Percentiles rank a stretch among this genome's conserved stretches.
Evolutionary conservation across 2,113 vertebrate species (phyloP).

Genomic region (Mus pahari): DNA sequence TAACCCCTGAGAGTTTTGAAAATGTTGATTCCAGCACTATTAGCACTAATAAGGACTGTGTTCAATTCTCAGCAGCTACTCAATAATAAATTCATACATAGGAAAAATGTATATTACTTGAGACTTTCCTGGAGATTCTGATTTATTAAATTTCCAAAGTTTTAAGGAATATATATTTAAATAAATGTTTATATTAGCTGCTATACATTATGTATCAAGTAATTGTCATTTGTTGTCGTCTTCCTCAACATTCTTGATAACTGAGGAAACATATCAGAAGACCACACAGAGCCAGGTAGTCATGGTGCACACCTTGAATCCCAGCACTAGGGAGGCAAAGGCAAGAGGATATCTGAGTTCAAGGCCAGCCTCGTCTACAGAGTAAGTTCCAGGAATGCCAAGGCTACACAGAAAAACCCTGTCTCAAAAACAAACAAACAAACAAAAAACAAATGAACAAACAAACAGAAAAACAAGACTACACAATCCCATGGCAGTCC

Average conservation of each 20-base stretch:
- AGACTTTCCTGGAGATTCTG: not conserved
- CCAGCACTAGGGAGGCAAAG: not conserved
- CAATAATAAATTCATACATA: not conserved
- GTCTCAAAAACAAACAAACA: not conserved
- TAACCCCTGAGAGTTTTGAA: not conserved
- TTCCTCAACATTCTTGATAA: not conserved
- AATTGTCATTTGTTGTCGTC: not conserved
- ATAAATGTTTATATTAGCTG: not conserved
- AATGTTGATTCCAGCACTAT: no score
- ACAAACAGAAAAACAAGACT: not conserved
- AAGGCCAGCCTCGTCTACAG: not conserved
- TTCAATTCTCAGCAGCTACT: not conserved
- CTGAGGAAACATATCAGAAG: not conserved
- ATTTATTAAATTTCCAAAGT: not conserved
- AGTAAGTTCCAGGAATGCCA: not conserved
- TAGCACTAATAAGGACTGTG: not conserved
- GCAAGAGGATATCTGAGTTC: not conserved
- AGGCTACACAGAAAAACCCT: not conserved
- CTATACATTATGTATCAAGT: not conserved
- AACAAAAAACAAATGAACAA: no score
- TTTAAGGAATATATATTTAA: not conserved
- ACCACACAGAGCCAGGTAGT: not conserved
- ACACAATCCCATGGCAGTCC: not conserved
- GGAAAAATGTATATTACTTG: not conserved
- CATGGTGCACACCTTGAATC: not conserved